Percentiles rank a stretch among this genome's conserved stretches.
These are phyloP conservation scores for Centropus unirufus DNA, from an alignment of 2,113 vertebrate genomes.

Conservation along the genomic window DNA sequence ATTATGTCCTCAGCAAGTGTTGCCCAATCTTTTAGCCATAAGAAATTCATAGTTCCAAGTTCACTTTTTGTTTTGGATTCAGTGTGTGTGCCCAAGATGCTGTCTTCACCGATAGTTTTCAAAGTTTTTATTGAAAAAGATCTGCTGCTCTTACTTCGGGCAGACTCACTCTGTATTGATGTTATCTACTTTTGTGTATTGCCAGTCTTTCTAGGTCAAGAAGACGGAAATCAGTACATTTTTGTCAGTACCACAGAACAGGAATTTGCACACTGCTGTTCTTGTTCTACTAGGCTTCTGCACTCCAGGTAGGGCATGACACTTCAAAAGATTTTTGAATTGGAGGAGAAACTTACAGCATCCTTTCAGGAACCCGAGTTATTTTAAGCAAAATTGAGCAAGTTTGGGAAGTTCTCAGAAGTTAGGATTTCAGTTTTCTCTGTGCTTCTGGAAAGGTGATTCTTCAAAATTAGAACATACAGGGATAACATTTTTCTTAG, in stretches of 20 bases:
- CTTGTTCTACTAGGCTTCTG: not conserved
- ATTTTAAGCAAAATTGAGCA: not conserved
- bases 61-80: not conserved
- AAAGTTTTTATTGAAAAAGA: not conserved
- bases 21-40: rapidly evolving
- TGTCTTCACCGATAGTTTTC: not conserved
- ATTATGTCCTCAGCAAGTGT: not conserved
- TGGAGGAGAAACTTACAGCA: not conserved
- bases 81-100: rapidly evolving
- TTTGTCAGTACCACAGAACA: not conserved
- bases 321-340: not conserved
- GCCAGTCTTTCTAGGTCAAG: not conserved
- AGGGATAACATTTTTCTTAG: not conserved
- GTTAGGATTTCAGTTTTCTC: not conserved
- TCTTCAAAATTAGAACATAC: not conserved
- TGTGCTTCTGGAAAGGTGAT: not conserved
- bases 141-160: not conserved
- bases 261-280: not conserved
- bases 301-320: not conserved
- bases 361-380: not conserved
- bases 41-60: not conserved
- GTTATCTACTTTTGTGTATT: not conserved
- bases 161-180: not conserved
- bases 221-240: not conserved
- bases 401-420: not conserved